phyloP scores from a whole-genome alignment of 1,140 invertebrate species.

The Lysiphlebus fabarum region DNA sequence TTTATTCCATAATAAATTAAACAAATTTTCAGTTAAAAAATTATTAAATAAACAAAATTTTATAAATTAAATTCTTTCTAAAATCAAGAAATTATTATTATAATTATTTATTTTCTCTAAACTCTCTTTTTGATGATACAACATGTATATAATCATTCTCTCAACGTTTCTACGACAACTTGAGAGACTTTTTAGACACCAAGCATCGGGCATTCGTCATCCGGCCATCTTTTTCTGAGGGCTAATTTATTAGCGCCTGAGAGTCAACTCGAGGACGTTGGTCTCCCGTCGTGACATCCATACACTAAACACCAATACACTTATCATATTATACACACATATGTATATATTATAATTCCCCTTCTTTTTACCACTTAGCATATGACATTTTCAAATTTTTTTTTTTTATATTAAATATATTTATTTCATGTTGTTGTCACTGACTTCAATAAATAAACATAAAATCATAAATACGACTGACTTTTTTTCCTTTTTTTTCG shows the following conservation, averaged over 20 bases:
- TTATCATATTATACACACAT: conserved; percentile 9
- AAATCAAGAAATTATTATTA: too few relatives aligned
- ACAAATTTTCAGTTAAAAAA: too few relatives aligned
- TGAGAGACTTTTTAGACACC: conserved; percentile 25
- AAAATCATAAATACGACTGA: too few relatives aligned
- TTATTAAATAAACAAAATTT: too few relatives aligned
- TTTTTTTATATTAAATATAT: too few relatives aligned
- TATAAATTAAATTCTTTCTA: too few relatives aligned
- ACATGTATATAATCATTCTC: not conserved
- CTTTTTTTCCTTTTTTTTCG: too few relatives aligned
- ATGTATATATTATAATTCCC: not conserved
- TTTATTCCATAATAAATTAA: too few relatives aligned
- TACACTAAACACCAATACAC: not conserved
- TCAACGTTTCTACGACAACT: conserved; percentile 31
- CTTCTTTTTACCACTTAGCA: not conserved
- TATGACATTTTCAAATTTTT: not conserved
- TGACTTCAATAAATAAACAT: too few relatives aligned
- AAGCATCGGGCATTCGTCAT: conserved; percentile 51
- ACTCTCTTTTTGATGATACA: conserved; percentile 20
- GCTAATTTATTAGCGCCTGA: conserved; percentile 49
- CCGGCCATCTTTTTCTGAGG: conserved; percentile 48
- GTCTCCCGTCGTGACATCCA: conserved; percentile 22
- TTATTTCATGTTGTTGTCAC: too few relatives aligned
- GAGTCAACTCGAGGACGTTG: conserved; percentile 21
- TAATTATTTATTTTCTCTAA: conserved; percentile 19